These are phyloP conservation scores for Orthosia gracilis DNA, from an alignment of 2,888 invertebrate genomes.

Conservation along the genomic window DNA sequence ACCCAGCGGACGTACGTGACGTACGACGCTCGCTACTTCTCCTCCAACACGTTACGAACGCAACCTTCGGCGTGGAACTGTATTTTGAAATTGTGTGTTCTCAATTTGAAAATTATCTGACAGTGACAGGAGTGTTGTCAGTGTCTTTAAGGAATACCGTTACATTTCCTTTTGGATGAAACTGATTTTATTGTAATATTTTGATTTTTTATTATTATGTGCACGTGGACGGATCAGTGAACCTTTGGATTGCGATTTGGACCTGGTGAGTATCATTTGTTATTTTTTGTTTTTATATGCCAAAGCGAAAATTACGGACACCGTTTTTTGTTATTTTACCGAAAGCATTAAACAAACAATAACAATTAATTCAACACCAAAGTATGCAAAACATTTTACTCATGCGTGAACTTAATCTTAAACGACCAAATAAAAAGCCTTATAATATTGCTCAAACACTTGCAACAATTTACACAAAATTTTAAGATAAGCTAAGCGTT, in stretches of 20 bases:
- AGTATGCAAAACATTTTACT: constrained; percentile 26
- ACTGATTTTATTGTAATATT: constrained; percentile 72
- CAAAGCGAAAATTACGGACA: constrained; percentile 8
- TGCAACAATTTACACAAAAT: constrained; percentile 25
- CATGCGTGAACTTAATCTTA: constrained; percentile 17
- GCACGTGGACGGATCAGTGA: constrained; percentile 85
- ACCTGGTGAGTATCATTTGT: constrained; percentile 80
- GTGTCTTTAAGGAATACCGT: constrained; percentile 68
- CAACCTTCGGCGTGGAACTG: constrained; percentile 71
- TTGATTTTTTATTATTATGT: constrained; percentile 75
- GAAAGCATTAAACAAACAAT: constrained; percentile 29
- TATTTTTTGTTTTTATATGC: constrained; percentile 33
- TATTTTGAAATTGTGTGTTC: constrained; percentile 77
- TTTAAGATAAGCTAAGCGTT: constrained; percentile 45
- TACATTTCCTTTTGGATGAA: constrained; percentile 66
- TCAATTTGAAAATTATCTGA: constrained; percentile 77
- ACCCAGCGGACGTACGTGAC: constrained; percentile 74
- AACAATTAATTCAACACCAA: constrained; percentile 4
- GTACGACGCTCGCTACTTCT: constrained; percentile 65
- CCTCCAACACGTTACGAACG: constrained; percentile 69
- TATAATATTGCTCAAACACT: constrained; percentile 20
- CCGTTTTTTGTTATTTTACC: constrained; percentile 23
- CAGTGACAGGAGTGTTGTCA: constrained; percentile 86
- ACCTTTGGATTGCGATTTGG: constrained; percentile 90
- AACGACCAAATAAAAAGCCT: constrained; percentile 13